A percentile compares a stretch with the other conserved stretches of the same genome.
These are phyloP conservation scores for Enteromius treurensis DNA, from an alignment of 2,797 vertebrate species.

Conservation along the genomic window DNA sequence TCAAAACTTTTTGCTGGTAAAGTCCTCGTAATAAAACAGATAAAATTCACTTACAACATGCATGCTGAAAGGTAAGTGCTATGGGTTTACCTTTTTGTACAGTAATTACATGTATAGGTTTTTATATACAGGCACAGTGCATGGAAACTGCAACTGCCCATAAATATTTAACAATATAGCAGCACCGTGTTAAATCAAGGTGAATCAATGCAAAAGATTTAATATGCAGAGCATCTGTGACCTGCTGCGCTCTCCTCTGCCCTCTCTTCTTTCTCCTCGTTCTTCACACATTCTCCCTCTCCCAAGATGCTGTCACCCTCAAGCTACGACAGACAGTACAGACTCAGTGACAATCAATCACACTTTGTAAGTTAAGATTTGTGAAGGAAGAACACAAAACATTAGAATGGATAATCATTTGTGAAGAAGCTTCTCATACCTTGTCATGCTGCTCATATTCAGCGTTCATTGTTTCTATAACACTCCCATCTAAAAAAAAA, in stretches of 20 bases:
- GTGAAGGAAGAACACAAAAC: neutral
- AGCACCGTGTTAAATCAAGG: neutral
- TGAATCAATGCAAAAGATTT: conserved; percentile 1
- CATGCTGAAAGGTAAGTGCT: neutral
- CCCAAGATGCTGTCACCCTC: conserved; percentile 54
- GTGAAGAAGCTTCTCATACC: conserved; percentile 53
- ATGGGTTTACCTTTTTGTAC: neutral
- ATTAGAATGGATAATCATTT: neutral
- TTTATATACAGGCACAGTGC: neutral
- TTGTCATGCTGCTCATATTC: conserved; percentile 68
- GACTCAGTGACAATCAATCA: conserved; percentile 1
- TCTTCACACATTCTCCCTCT: conserved; percentile 68
- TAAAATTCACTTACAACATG: neutral
- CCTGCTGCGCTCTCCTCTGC: conserved; percentile 60
- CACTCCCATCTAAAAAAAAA: conserved; percentile 37
- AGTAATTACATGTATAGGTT: neutral
- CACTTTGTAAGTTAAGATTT: neutral
- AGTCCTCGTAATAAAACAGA: neutral
- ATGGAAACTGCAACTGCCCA: neutral
- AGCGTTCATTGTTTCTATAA: conserved; percentile 55
- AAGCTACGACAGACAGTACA: conserved; percentile 13
- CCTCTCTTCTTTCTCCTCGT: conserved; percentile 77
- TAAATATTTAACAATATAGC: neutral
- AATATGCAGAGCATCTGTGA: conserved; percentile 27
- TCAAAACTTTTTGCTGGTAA: neutral